Base-by-base conservation (phyloP, 2,888 invertebrate species). In the Trilocha varians region DNA sequence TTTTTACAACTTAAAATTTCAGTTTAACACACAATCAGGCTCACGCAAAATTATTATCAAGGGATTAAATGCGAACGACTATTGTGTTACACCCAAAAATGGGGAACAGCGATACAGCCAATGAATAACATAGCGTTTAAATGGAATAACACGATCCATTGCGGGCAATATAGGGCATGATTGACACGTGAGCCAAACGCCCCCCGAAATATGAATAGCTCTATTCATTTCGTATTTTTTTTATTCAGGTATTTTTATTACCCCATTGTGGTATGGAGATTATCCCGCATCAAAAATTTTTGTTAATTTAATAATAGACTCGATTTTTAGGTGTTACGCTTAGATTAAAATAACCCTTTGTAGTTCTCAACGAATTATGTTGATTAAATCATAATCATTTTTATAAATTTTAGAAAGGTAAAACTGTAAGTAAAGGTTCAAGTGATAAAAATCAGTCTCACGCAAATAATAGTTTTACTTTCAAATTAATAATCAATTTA, bases 151-250 rank as follows among this genome's bases (percentile, higher is more conserved):
- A 78, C 70, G 73, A 70, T 65, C 70, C 70, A 70, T 67, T 67
- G 70, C 68, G 65, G 70, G 62, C 58, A 62, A 68, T 65, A 62
- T 67, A 70, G 70, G 65, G 62, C 65, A 63, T 85, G 84, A 85
- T 84, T 84, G 84, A 84, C 84, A 75, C 80, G 77, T 76, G 83
- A 83, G 76, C 75, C 77, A 64, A 56, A 62, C 57, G 53, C 64
- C 49, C 54, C 59, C 64, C 61, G 70, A 62, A 66, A 71, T 64
- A 69, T 72, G 68, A 74, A 72, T 68, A 60, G 64, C 56, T 62
- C 48, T 51, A 63, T 70, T 68, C 65, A 71, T 68, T 75, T 65
- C 59, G 51, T 45, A 47, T 44, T 49, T 48, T 56, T 64, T 82
- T 78, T 77, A 69, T 62, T 44, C 59, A 62, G 56, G 59, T 59